Percentiles rank a stretch among this genome's conserved stretches.
These are phyloP conservation scores for Pycnomerus fuliginosus DNA, from an alignment of 2,888 invertebrate genomes.

Conservation along the genomic window DNA sequence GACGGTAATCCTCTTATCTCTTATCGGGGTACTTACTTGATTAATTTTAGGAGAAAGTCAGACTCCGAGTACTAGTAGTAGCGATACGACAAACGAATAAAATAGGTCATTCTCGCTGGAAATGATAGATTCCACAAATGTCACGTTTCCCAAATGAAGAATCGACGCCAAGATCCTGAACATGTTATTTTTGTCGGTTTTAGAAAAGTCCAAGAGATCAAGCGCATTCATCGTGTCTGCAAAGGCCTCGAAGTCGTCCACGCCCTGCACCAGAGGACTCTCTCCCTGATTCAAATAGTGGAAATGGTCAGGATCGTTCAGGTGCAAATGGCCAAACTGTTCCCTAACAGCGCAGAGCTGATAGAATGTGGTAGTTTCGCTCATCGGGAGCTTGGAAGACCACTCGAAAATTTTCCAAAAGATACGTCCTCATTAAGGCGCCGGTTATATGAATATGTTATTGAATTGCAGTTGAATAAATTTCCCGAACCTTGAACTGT, in stretches of 20 bases:
- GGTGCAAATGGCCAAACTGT: slow-evolving; percentile 66
- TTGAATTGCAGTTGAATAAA: slow-evolving; percentile 94
- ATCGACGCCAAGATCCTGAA: slow-evolving; percentile 85
- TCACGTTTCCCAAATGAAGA: slow-evolving; percentile 90
- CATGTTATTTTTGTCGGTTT: slow-evolving; percentile 74
- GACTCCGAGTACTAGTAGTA: slow-evolving; percentile 53
- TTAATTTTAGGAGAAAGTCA: slow-evolving; percentile 35
- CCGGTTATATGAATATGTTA: slow-evolving; percentile 81
- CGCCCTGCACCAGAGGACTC: slow-evolving; percentile 78
- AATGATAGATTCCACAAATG: slow-evolving; percentile 47
- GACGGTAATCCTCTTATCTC: too few relatives aligned
- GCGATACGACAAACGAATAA: slow-evolving; percentile 49
- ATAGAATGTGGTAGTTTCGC: slow-evolving; percentile 98
- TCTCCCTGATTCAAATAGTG: slow-evolving; percentile 80
- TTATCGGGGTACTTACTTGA: too few relatives aligned
- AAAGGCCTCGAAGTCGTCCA: slow-evolving; percentile 82
- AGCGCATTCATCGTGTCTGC: slow-evolving; percentile 76
- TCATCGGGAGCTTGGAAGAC: slow-evolving; percentile 93
- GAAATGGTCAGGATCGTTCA: slow-evolving; percentile 77
- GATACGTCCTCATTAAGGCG: slow-evolving; percentile 95
- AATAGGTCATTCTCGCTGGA: slow-evolving; percentile 57
- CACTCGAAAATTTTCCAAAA: slow-evolving; percentile 95
- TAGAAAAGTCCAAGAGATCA: slow-evolving; percentile 75
- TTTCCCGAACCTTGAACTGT: slow-evolving; percentile 96
- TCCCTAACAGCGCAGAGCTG: slow-evolving; percentile 86